Base-by-base conservation (phyloP, 2,888 invertebrate genomes). In the Flexamia atlantica region DNA sequence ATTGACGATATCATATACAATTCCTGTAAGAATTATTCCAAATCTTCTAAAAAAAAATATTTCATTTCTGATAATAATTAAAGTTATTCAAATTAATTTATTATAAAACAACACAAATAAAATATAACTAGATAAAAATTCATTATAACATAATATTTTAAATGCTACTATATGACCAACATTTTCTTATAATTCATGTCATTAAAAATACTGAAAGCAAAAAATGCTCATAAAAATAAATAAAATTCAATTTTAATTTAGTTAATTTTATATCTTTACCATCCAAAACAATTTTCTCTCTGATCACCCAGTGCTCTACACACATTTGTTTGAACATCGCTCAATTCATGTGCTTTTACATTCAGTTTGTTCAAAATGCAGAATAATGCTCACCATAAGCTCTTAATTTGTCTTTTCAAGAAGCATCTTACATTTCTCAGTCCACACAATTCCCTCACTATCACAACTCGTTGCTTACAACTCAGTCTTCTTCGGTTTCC, bases 401-500 rank as follows among this genome's bases (percentile, higher is more conserved):
- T 60, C n/a, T 14, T 32, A n/a, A 40, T 23, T 23, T 76, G 76
- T 76, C 76, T 50, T 72, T 46, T 76, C 50, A 46, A 42, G 42
- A 42, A 23, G 28, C 30, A 50, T n/a, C 12, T n/a, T 14, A 50
- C 28, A 25, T n/a, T 76, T 40, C 5, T 72, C 25, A 72, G 36
- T 20, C 57, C 23, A 25, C 79, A 53, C 53, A 79, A 23, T 79
- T 57, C 36, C n/a, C 36, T n/a, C 14, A 32, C 46, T 46, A 23
- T 42, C 12, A 70, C 17, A 14, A 79, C 23, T 12, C 30, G 40
- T 40, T 70, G 40, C 88, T 92, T 93, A 94, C 89, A 94, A 90
- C 90, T 95, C 94, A 88, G 91, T 90, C 90, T 94, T 94, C 64
- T 91, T 91, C 60, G 92, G 90, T 85, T 94, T 95, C 88, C 99